Evolutionary conservation across 1,140 invertebrate species (phyloP).

Genomic region (Ips nitidus): DNA sequence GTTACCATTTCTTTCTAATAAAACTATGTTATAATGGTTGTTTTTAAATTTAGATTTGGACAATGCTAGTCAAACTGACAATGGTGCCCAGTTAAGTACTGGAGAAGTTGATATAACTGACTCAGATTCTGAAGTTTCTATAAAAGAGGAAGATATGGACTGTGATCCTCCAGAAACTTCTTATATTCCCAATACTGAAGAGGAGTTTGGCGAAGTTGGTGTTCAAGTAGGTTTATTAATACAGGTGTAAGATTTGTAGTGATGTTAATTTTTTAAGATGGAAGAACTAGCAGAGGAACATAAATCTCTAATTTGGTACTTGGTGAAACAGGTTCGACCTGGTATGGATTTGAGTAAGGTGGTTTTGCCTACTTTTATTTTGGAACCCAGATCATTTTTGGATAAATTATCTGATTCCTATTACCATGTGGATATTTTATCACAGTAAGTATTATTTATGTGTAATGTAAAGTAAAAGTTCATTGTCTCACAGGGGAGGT

Average conservation of each 20-base stretch:
- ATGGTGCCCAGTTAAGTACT: slow-evolving; percentile 48
- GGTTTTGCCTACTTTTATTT: slow-evolving; percentile 84
- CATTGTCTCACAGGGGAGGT: no score
- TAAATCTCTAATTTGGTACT: slow-evolving; percentile 91
- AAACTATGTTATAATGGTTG: neutral
- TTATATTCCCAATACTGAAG: slow-evolving; percentile 65
- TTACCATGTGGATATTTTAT: slow-evolving; percentile 87
- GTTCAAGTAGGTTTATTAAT: slow-evolving; percentile 20
- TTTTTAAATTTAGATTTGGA: slow-evolving; percentile 42
- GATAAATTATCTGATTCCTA: slow-evolving; percentile 93
- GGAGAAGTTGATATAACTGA: slow-evolving; percentile 54
- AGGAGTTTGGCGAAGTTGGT: slow-evolving; percentile 69
- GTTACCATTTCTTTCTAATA: slow-evolving; percentile 1
- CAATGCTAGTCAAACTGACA: slow-evolving; percentile 48
- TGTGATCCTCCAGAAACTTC: slow-evolving; percentile 60
- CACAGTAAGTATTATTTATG: slow-evolving; percentile 20
- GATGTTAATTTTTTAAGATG: slow-evolving; percentile 65
- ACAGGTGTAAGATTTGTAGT: neutral
- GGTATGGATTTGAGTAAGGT: slow-evolving; percentile 97
- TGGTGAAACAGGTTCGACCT: slow-evolving; percentile 91
- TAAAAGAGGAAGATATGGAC: slow-evolving; percentile 56
- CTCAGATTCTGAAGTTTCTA: slow-evolving; percentile 58
- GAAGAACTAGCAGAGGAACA: slow-evolving; percentile 93
- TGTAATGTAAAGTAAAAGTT: no score
- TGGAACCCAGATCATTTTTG: slow-evolving; percentile 90